Evolutionary conservation across 1,140 invertebrate species (phyloP).

Genomic region (Arion vulgaris): DNA sequence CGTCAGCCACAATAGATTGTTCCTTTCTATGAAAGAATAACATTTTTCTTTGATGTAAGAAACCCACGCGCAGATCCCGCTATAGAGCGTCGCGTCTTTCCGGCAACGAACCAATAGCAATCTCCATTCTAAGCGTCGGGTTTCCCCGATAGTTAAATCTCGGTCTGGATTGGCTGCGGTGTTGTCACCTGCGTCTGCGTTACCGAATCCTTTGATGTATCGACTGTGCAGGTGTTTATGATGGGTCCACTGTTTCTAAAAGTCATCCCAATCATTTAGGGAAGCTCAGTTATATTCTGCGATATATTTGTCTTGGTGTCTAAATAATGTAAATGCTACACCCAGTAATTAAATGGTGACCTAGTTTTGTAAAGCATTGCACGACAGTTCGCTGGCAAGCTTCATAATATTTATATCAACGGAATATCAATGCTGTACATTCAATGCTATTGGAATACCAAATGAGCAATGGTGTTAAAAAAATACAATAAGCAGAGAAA

Average conservation of each 20-base stretch:
- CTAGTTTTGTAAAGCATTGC: background rate
- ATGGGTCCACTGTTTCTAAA: constrained; percentile 5
- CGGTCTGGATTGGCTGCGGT: constrained; percentile 12
- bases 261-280: background rate
- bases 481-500: background rate
- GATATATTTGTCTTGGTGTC: background rate
- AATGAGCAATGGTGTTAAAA: background rate
- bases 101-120: background rate
- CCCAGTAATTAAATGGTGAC: background rate
- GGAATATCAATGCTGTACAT: background rate
- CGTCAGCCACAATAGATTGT: constrained; percentile 10
- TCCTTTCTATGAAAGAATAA: background rate
- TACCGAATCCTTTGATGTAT: constrained; percentile 35
- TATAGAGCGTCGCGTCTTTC: constrained; percentile 28
- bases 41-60: background rate
- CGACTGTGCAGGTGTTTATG: constrained; percentile 24
- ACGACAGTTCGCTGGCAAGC: background rate
- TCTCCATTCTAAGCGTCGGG: background rate
- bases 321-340: background rate
- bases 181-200: constrained; percentile 37
- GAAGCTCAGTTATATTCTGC: background rate
- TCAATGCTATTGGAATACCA: background rate
- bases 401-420: background rate
- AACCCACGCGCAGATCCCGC: constrained; percentile 17
- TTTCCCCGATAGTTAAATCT: constrained; percentile 9